Percentiles rank a stretch among this genome's conserved stretches.
Evolutionary conservation across 1,140 invertebrate species (phyloP).

Genomic region (Charaxes varanes): DNA sequence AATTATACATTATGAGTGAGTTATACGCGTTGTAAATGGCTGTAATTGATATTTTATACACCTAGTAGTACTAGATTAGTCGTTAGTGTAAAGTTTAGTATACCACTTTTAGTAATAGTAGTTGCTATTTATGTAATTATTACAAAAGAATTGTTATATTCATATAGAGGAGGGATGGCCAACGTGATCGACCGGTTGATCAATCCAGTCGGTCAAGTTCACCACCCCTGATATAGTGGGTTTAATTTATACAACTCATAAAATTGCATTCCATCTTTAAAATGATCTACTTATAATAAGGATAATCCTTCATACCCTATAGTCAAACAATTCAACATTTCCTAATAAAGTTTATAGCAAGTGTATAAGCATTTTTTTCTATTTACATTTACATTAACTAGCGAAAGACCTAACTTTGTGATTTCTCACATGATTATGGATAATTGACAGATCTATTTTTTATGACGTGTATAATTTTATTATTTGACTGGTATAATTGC

Average conservation of each 20-base stretch:
- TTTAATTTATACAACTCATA: no score
- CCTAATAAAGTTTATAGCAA: slow-evolving; percentile 19
- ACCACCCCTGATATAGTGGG: no score
- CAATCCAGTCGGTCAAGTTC: no score
- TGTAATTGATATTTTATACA: slow-evolving; percentile 20
- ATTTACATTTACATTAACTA: slow-evolving; percentile 15
- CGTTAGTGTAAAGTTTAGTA: slow-evolving; percentile 10
- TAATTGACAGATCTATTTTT: slow-evolving; percentile 12
- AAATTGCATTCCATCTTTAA: no score
- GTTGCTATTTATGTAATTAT: not conserved
- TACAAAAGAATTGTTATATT: no score
- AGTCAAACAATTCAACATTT: slow-evolving; percentile 17
- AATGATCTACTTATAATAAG: no score
- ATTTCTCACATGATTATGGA: slow-evolving; percentile 6
- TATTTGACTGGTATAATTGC: no score
- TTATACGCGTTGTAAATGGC: slow-evolving; percentile 10
- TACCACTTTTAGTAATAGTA: slow-evolving; percentile 5
- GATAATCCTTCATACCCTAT: no score
- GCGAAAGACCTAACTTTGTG: slow-evolving; percentile 9
- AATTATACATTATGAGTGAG: slow-evolving; percentile 4
- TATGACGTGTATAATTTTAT: slow-evolving; percentile 5
- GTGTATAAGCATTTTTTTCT: slow-evolving; percentile 21
- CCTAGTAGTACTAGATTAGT: slow-evolving; percentile 18
- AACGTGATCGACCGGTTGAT: no score
- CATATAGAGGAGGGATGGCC: no score